Percentiles rank a stretch among this genome's conserved stretches.
Conservation (phyloP, 1,140 invertebrate genomes). For the Polypedilum vanderplanki region DNA sequence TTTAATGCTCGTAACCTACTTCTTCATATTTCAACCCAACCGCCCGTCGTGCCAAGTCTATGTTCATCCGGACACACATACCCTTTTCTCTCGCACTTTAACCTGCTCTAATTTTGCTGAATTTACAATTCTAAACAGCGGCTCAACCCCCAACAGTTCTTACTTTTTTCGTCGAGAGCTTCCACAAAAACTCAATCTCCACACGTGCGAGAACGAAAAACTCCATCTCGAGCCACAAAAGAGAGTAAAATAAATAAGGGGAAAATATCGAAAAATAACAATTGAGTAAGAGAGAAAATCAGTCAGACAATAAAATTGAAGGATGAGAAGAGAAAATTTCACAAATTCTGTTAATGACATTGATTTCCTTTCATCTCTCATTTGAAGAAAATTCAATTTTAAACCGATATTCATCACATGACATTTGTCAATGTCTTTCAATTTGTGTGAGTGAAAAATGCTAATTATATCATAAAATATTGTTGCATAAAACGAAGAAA, state of each 20-base stretch:
- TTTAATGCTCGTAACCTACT: no score
- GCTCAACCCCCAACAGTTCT: no score
- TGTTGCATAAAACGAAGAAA: neutral
- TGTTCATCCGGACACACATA: no score
- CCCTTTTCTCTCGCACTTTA: no score
- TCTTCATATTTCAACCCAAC: no score
- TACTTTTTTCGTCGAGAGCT: no score
- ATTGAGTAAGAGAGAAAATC: neutral
- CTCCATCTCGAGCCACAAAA: neutral
- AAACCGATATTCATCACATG: neutral
- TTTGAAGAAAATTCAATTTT: neutral
- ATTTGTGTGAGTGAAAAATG: neutral
- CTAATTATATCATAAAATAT: neutral
- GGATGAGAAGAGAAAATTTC: neutral
- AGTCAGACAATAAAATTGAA: neutral
- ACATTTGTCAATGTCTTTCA: neutral
- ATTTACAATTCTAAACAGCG: no score
- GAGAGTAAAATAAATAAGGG: neutral
- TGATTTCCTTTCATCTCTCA: slow-evolving; percentile 9
- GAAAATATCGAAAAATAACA: neutral
- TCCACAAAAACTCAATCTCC: no score
- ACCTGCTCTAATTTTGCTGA: no score
- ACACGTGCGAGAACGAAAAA: neutral
- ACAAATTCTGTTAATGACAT: neutral
- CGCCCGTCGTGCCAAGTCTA: no score